Conservation (phyloP, 1,140 invertebrate species). For the Daktulosphaira vitifoliae region DNA sequence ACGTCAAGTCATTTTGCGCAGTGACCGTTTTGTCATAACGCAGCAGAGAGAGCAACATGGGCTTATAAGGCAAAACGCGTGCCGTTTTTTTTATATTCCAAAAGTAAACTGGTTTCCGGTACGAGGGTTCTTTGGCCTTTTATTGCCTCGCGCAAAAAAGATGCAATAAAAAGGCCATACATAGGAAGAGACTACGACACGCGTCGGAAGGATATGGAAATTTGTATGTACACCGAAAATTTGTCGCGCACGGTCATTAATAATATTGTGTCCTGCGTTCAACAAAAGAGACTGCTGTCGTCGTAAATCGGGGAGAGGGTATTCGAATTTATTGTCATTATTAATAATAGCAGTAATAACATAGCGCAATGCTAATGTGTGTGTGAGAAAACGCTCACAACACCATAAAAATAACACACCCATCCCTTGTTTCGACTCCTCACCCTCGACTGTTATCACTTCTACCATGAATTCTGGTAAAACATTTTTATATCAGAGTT, state of each 20-base stretch:
- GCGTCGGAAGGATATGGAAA: conserved; percentile 34
- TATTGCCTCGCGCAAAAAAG: background rate
- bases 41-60: no score
- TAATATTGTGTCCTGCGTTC: conserved; percentile 22
- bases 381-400: no score
- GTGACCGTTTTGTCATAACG: no score
- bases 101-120: conserved; percentile 28
- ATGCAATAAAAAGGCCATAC: background rate
- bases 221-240: conserved; percentile 32
- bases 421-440: no score
- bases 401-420: no score
- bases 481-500: no score
- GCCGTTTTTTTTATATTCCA: no score
- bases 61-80: no score
- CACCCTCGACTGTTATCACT: no score
- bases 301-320: background rate
- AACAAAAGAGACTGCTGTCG: conserved; percentile 15
- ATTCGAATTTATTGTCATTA: conserved; percentile 23
- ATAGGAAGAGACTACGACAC: background rate
- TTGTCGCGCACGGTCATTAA: conserved; percentile 31
- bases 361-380: no score
- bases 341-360: conserved; percentile 5
- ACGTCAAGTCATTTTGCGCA: no score
- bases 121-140: background rate
- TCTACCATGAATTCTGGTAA: no score